These are phyloP conservation scores for Propithecus coquereli DNA, from an alignment of 2,113 vertebrate species.

Conservation along the genomic window DNA sequence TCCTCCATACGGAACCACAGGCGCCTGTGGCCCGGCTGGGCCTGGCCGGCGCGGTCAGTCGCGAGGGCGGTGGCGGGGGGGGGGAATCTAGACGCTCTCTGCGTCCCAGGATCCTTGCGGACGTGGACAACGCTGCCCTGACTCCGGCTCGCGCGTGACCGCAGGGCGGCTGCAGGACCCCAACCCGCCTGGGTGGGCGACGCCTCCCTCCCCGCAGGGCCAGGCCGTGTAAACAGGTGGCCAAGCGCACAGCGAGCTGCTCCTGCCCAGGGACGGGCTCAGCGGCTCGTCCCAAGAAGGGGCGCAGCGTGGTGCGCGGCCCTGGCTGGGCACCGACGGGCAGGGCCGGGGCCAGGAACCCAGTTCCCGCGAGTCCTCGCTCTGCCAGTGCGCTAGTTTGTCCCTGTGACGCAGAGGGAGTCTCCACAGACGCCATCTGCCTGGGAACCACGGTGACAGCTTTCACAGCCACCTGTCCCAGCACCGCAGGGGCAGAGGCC, in stretches of 20 bases:
- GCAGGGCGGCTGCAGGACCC: too few relatives aligned
- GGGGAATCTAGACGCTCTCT: too few relatives aligned
- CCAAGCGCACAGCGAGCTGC: neutral
- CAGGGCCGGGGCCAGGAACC: accelerated
- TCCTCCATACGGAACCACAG: too few relatives aligned
- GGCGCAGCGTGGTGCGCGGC: accelerated
- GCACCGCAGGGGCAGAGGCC: too few relatives aligned
- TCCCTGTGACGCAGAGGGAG: neutral
- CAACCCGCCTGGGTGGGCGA: neutral
- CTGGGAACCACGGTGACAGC: too few relatives aligned
- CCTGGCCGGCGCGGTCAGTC: neutral
- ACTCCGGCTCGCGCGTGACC: neutral
- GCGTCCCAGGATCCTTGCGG: accelerated
- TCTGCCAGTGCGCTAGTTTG: accelerated
- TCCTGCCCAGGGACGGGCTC: accelerated
- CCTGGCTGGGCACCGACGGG: neutral
- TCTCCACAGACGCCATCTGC: too few relatives aligned
- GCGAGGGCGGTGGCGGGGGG: too few relatives aligned
- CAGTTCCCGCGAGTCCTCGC: accelerated
- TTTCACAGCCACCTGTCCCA: too few relatives aligned
- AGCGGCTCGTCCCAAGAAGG: accelerated
- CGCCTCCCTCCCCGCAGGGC: neutral
- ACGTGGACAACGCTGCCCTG: neutral
- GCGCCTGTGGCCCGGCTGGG: neutral
- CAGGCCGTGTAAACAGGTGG: accelerated